Percentiles rank a stretch among this genome's conserved stretches.
phyloP scores from a whole-genome alignment of 2,888 invertebrate genomes.

The Listrodromus nycthemerus region DNA sequence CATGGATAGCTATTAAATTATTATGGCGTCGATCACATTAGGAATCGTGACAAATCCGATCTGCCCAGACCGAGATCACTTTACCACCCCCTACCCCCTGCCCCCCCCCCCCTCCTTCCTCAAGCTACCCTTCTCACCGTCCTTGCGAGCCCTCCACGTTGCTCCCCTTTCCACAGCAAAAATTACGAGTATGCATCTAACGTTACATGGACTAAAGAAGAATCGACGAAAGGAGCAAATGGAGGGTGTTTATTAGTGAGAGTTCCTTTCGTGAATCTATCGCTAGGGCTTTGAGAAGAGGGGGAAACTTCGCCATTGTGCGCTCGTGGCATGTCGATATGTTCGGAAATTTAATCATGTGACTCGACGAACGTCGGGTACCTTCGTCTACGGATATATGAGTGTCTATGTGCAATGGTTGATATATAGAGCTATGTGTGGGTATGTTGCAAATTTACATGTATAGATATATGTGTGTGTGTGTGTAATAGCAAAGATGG shows the following conservation, averaged over 20 bases:
- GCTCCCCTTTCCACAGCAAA: too few species aligned
- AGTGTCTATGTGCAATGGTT: too few species aligned
- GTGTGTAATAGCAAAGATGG: constrained; percentile 55
- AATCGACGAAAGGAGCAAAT: constrained; percentile 53
- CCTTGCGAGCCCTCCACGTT: too few species aligned
- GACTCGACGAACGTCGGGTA: constrained; percentile 71
- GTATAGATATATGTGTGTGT: too few species aligned
- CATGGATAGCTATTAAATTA: constrained; percentile 83
- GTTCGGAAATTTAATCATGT: constrained; percentile 80
- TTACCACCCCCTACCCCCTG: too few species aligned
- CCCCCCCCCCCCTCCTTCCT: background rate
- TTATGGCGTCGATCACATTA: constrained; percentile 82
- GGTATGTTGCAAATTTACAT: too few species aligned
- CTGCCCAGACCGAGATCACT: constrained; percentile 68
- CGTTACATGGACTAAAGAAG: constrained; percentile 53
- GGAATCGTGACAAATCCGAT: constrained; percentile 84
- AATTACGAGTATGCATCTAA: constrained; percentile 44
- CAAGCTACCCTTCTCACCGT: too few species aligned
- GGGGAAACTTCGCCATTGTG: constrained; percentile 67
- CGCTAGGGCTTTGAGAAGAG: background rate
- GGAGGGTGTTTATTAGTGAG: constrained; percentile 2
- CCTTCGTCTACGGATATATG: constrained; percentile 16
- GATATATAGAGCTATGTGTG: too few species aligned
- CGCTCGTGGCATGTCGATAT: constrained; percentile 80
- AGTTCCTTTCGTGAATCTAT: constrained; percentile 16